Evolutionary conservation across 2,797 vertebrate genomes (phyloP), one percentile per base, ranked within the genome.

Genomic region (Macrochelys suwanniensis): DNA sequence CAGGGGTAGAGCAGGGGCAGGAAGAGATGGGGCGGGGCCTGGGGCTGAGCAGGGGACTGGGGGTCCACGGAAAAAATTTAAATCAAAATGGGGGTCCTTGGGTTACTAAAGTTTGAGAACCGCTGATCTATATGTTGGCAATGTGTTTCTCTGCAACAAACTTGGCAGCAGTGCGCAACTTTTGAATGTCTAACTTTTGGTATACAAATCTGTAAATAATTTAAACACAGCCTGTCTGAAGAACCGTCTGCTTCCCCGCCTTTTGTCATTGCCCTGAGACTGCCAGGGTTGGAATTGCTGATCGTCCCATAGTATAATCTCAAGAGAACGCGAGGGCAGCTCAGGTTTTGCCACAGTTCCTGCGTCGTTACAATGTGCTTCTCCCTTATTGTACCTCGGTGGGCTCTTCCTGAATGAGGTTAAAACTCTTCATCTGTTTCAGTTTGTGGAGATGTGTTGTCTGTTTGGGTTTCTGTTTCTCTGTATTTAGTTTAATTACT

Each of bases 251-350:
- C 65, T 68, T 31, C 31, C 53, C 21, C 76, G 5, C 80, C 33
- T 54, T 16, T 1, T 3, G n/a, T 47, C 47, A 42, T 23, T 80
- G 37, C 54, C 11, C 47, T 54, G 49, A 4, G 19, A 8, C 47
- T 37, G 11, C 3, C 37, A 42, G 28, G 11, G 13, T 68, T 53
- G 51, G 2, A 23, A 28, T 80, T 50, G 26, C 80, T 31, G 51
- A 53, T 42, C 26, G 0, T 1, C 65, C n/a, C 28, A 11, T 25
- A n/a, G 2, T 15, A 21, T 11, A n/a, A 0, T 11, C 5, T 13
- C 87, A 4, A 19, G 47, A 54, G 51, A 0, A 5, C 3, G 50
- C 37, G 45, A 81, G 15, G 51, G 5, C 33, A 19, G 61, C 47
- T 26, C 54, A 26, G 5, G 1, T 17, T 1, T 33, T 53, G 21